Evolutionary conservation across 2,113 vertebrate species (phyloP), one percentile per base, ranked within the genome.

Genomic region (Mixornis gularis): DNA sequence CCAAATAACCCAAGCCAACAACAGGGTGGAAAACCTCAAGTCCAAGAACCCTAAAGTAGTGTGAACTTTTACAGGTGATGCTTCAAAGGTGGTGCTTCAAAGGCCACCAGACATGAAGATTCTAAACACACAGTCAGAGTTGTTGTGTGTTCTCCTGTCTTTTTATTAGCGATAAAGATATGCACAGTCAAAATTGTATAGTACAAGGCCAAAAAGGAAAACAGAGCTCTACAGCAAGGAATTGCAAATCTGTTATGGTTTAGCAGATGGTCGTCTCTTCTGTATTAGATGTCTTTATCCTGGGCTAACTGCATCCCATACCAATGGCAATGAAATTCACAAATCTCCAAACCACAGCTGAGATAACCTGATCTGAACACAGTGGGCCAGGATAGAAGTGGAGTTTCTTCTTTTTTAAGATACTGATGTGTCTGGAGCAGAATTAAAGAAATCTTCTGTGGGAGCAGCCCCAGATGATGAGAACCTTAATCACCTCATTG

Each of bases 51-150:
- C 43, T 58, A 71, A 79, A 82, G 48, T 6, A 29, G 71, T 93
- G 83, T 88, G 90, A 94, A 90, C 59, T 89, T 79, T 84, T 62
- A 68, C 13, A 94, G 79, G 66, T 93, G 56, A 43, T 5, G 81
- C 38, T 38, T 38, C 38, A 38, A 38, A 38, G 38, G 56, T 69
- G 79, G 52, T 29, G 72, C 89, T 92, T 95, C 93, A 94, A 96
- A 96, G 70, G 36, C 74, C 48, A 74, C 83, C 72, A 93, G 76
- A 66, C 44, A 87, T 80, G 77, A 96, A 63, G 84, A 94, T 66
- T 92, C 79, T 79, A 56, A 89, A 78, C 83, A 88, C n/a, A 79
- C 3, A 68, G 26, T 69, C 51, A 89, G 85, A 86, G 64, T 26
- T 68, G 69, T 65, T 36, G n/a, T 58, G n/a, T 34, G 55, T 34